Evolutionary conservation across 2,888 invertebrate species (phyloP).

Genomic region (Aricia artaxerxes): DNA sequence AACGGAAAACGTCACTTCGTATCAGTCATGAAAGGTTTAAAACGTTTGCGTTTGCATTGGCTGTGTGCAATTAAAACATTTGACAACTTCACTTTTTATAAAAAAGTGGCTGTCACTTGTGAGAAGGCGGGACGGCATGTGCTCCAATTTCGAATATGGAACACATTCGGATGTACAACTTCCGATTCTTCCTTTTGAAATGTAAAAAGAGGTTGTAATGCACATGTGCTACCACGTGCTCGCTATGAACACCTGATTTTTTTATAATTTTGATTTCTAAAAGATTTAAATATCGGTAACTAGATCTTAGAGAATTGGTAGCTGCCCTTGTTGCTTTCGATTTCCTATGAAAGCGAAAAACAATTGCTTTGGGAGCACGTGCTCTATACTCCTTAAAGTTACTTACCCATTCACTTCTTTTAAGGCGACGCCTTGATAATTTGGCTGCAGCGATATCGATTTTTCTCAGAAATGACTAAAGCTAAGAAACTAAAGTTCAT

Average conservation of each 20-base stretch:
- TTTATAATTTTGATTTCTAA: constrained; percentile 48
- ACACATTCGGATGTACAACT: constrained; percentile 56
- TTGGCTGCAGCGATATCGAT: no score
- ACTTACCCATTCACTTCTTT: no score
- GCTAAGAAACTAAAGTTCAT: no score
- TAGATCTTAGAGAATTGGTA: constrained; percentile 1
- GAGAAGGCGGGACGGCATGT: constrained; percentile 51
- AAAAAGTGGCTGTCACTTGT: constrained; percentile 35
- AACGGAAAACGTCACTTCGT: not conserved
- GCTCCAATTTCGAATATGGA: constrained; percentile 52
- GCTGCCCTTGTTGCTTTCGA: not conserved
- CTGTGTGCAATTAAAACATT: not conserved
- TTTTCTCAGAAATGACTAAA: no score
- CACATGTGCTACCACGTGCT: constrained; percentile 64
- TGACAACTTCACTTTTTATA: not conserved
- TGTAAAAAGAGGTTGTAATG: constrained; percentile 50
- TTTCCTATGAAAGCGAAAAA: constrained; percentile 2
- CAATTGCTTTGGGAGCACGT: not conserved
- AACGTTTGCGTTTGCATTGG: not conserved
- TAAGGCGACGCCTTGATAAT: no score
- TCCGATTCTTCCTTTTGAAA: constrained; percentile 62
- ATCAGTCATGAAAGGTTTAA: not conserved
- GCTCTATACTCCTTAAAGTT: no score
- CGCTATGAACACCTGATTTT: constrained; percentile 50
- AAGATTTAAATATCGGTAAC: constrained; percentile 32